These are phyloP conservation scores for Thalassaphorura encarpata DNA, from an alignment of 1,140 invertebrate genomes.

Conservation along the genomic window DNA sequence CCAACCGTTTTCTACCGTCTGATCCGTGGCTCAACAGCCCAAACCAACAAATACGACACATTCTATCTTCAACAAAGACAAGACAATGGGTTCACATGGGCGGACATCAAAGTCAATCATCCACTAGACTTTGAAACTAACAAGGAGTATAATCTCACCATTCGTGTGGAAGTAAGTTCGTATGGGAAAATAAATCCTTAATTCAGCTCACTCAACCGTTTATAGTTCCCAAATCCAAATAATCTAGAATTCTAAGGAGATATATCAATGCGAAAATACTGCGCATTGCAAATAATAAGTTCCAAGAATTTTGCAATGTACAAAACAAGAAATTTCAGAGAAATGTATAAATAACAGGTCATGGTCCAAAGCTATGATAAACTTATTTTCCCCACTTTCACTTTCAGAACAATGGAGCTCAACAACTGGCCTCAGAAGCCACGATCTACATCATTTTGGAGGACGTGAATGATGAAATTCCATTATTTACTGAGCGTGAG, in stretches of 20 bases:
- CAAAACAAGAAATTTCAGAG: not conserved
- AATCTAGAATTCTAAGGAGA: no score
- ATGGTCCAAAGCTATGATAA: not conserved
- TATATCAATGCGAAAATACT: no score
- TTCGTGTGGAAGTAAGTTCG: conserved; percentile 76
- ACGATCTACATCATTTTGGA: conserved; percentile 87
- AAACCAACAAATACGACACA: conserved; percentile 90
- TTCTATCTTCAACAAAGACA: conserved; percentile 87
- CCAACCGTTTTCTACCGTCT: conserved; percentile 87
- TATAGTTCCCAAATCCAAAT: no score
- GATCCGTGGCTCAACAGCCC: conserved; percentile 87
- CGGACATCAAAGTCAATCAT: conserved; percentile 66
- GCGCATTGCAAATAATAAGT: no score
- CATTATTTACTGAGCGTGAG: conserved; percentile 74
- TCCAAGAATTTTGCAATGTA: no score
- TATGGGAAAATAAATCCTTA: not conserved
- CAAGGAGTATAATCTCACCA: conserved; percentile 90
- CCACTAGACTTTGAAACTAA: conserved; percentile 89
- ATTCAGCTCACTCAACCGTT: no score
- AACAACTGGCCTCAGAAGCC: conserved; percentile 86
- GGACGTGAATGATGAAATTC: conserved; percentile 88
- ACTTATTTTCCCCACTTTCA: not conserved
- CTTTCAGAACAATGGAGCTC: conserved; percentile 81
- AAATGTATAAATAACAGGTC: not conserved
- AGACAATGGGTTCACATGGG: conserved; percentile 76